phyloP scores from a whole-genome alignment of 2,113 vertebrate species.

The Toxotes jaculatrix region DNA sequence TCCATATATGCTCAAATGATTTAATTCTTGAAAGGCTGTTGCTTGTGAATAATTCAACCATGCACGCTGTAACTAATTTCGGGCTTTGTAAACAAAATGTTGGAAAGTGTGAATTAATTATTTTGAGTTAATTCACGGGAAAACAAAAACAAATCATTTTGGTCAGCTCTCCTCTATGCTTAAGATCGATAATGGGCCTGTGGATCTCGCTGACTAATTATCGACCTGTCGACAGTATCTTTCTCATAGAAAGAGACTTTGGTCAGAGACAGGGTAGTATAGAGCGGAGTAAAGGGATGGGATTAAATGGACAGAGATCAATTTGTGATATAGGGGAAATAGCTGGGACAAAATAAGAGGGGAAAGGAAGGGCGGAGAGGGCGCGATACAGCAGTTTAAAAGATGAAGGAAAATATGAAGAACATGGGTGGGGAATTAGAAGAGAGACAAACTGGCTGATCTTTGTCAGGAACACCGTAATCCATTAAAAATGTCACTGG shows the following conservation, averaged over 20 bases:
- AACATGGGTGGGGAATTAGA: conserved; percentile 66
- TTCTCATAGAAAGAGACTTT: conserved; percentile 6
- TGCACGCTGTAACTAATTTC: conserved; percentile 3
- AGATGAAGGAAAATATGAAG: conserved; percentile 66
- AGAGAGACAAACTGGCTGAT: conserved; percentile 71
- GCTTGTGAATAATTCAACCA: conserved; percentile 17
- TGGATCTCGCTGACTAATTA: not conserved
- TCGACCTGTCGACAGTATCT: conserved; percentile 33
- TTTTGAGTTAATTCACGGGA: conserved; percentile 42
- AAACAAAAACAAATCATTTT: conserved; percentile 43
- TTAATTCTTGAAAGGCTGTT: not conserved
- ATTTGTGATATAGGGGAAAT: conserved; percentile 30
- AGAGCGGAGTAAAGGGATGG: not conserved
- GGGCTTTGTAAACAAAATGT: conserved; percentile 35
- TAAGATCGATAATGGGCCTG: conserved; percentile 2
- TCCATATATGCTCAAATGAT: not conserved
- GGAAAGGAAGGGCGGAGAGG: conserved; percentile 28
- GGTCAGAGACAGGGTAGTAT: conserved; percentile 7
- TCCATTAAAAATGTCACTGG: conserved; percentile 83
- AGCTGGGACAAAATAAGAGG: conserved; percentile 1
- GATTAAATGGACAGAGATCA: conserved; percentile 25
- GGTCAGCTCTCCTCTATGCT: conserved; percentile 12
- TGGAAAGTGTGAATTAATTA: conserved; percentile 17
- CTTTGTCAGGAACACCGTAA: conserved; percentile 76
- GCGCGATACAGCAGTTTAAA: conserved; percentile 42